Evolutionary conservation across 2,888 invertebrate species (phyloP), one percentile per base, ranked within the genome.

Genomic region (Neelides folsomi): DNA sequence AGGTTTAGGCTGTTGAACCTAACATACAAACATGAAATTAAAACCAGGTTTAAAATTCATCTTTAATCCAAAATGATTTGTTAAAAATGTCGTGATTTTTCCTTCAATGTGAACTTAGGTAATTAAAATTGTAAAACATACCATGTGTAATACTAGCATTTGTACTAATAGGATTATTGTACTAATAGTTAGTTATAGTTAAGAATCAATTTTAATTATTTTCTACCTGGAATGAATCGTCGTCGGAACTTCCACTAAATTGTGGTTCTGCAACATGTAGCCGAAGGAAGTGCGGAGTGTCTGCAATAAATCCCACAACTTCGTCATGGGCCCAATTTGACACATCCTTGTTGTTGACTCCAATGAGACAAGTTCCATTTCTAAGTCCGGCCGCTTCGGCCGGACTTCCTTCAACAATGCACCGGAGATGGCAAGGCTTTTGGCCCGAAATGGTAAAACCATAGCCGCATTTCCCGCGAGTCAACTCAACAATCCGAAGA

Each of bases 381-480:
- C 89, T 78, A 16, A 95, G 73, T 0, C 93, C 93, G 27, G 89
- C 89, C 56, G 80, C 77, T 67, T 92, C 92, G 0, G 94, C 94
- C 2, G 93, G 92, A 54, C 86, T 87, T 63, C 85, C 85, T 44
- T 79, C 76, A 1, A 92, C 92, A 65, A 95, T 93, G 66, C 89
- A 92, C 48, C 92, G 90, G 53, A 95, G 77, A 58, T 93, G 86
- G 69, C 94, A 95, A 0, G 95, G 94, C 68, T 90, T 84, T 70
- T 95, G 93, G 2, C 94, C 94, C 1, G 93, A 92, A 67, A 95
- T 93, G 18, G 94, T 95, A 69, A 95, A 95, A n/a, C 95, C 94
- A 69, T 90, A 95, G 8, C 94, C 94, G 66, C 85, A 86, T 55
- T 80, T 77, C 2, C 93, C 90, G 58, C 93, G 77, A 8, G 80